phyloP scores from a whole-genome alignment of 2,888 invertebrate species.

The Crioceris asparagi region DNA sequence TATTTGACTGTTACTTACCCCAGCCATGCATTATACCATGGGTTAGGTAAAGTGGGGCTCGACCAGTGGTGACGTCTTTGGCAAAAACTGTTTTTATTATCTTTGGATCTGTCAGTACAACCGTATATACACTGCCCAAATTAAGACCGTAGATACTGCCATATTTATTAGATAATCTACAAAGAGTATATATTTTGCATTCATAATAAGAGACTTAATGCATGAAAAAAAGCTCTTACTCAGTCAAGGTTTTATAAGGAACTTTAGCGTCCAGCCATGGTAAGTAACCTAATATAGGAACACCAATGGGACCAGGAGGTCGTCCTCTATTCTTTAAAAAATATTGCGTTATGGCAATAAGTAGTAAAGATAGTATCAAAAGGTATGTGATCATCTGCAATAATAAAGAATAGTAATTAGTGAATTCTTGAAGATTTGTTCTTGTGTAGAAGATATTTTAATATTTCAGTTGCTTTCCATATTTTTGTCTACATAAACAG shows the following conservation, averaged over 20 bases:
- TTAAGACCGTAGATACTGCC: slow-evolving; percentile 64
- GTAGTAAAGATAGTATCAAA: too few relatives aligned
- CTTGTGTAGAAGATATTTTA: too few relatives aligned
- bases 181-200: too few relatives aligned
- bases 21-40: slow-evolving; percentile 82
- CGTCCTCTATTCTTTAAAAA: slow-evolving; percentile 32
- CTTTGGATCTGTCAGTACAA: slow-evolving; percentile 66
- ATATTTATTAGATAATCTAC: slow-evolving; percentile 53
- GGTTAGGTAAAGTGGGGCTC: slow-evolving; percentile 73
- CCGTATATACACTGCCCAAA: slow-evolving; percentile 65
- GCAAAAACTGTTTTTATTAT: slow-evolving; percentile 62
- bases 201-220: too few relatives aligned
- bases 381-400: too few relatives aligned
- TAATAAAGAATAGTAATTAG: too few relatives aligned
- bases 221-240: too few relatives aligned
- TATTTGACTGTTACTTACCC: slow-evolving; percentile 62
- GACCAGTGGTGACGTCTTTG: slow-evolving; percentile 60
- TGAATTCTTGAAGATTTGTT: too few relatives aligned
- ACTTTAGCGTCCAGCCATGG: slow-evolving; percentile 56
- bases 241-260: slow-evolving; percentile 52
- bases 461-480: too few relatives aligned
- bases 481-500: too few relatives aligned
- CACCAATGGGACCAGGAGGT: slow-evolving; percentile 70
- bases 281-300: slow-evolving; percentile 71
- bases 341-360: slow-evolving; percentile 13